Evolutionary conservation across 1,140 invertebrate species (phyloP), one percentile per base, ranked within the genome.

Genomic region (Calosoma granatense): DNA sequence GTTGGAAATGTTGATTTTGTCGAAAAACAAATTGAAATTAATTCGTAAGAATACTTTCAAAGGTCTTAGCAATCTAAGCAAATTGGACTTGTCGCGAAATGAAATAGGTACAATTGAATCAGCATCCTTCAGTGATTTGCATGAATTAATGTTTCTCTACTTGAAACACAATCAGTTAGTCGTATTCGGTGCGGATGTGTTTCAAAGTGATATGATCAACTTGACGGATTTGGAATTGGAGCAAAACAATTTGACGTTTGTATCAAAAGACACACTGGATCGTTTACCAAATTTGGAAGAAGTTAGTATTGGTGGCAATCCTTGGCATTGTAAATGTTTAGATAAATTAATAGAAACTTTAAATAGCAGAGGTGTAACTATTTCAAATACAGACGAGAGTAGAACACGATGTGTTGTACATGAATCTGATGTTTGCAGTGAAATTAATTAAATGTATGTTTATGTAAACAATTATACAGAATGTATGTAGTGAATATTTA

Each of bases 251-350:
- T 47, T 47, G 41, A 47, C 41, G 17, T 47, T 47, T 47, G 9
- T 47, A 47, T 47, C 15, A 11, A 4, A 6, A 9, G 17, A 11
- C 4, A 3, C 17, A 12, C 17, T 47, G 3, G 17, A 17, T 4
- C 41, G 41, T 4, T 17, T 47, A 4, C 41, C 41, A 17, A 11
- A 6, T 6, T 47, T 47, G 17, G 6, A 17, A 47, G 6, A 17
- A 17, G 17, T 47, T 17, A 47, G 41, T 47, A 11, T 47, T 4
- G 41, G 41, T 17, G 41, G 17, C 3, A 47, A 47, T 47, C 41
- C 41, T 4, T 47, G 41, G 41, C 41, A 47, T 4, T 47, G 41
- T 17, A 47, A 17, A 47, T 47, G 41, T 47, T 47, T 47, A 17
- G 15, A 47, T 9, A 17, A 47, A 12, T 12, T 47, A 47, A 9